Evolutionary conservation across 1,140 invertebrate genomes (phyloP), one percentile per base, ranked within the genome.

Genomic region (Ips nitidus): DNA sequence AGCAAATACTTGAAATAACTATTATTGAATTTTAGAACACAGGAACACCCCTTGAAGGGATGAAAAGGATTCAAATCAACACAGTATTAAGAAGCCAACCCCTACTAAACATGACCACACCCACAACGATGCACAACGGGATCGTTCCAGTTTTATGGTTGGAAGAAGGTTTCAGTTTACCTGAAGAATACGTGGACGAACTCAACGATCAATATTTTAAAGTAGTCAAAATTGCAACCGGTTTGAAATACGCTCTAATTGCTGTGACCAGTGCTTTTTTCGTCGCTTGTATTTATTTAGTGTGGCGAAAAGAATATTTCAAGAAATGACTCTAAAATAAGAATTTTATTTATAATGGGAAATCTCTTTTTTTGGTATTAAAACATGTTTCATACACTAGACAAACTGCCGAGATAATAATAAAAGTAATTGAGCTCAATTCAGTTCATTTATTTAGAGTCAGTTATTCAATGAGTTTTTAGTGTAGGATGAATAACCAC

Each of bases 121-220:
- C 75, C 4, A 3, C 66, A 53, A 73, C 71, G 37, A 58, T 76
- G 55, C 3, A 45, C 7, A 4, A 70, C 37, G 55, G 65, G 37
- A 55, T 77, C 4, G 53, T 75, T 52, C 76, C 76, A 7, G 2
- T 77, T 38, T n/a, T 75, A 8, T 77, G 76, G 76, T 5, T 77
- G 36, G 76, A 77, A 47, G 75, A 77, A 52, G 76, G 75, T 8
- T 41, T 73, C 2, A 47, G 43, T 53, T 71, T 77, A 58, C 61
- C 75, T 2, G 59, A 73, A 45, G 58, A 77, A 38, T 70, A 69
- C 36, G 53, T 75, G 2, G 69, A 75, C 40, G n/a, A 53, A 45
- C 8, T 75, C 40, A 69, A 75, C 8, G 41, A 69, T 52, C 38
- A 71, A 41, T 74, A 71, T 43, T 73, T 74, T 52, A 66, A 68